Evolutionary conservation across 2,797 vertebrate species (phyloP).

Genomic region (Amazona ochrocephala): DNA sequence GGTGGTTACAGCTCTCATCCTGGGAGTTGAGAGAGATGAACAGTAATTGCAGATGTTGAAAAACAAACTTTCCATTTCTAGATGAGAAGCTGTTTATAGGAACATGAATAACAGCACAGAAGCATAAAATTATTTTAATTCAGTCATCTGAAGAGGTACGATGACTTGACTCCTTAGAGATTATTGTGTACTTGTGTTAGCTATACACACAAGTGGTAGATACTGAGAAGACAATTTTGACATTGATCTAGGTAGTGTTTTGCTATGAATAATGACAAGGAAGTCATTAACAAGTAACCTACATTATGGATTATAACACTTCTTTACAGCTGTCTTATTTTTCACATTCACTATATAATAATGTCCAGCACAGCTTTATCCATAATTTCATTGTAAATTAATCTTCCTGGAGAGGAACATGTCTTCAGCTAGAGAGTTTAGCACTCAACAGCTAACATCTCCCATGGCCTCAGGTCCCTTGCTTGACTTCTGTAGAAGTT

Average conservation of each 20-base stretch:
- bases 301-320: neutral
- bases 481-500: neutral
- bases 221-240: neutral
- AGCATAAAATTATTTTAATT: neutral
- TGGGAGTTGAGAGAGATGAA: neutral
- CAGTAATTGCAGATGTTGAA: fast-evolving
- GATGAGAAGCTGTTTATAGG: neutral
- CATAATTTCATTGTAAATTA: neutral
- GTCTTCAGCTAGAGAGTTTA: neutral
- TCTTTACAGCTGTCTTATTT: neutral
- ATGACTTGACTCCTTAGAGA: neutral
- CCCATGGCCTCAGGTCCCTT: neutral
- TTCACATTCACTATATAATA: neutral
- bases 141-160: neutral
- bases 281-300: neutral
- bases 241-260: neutral
- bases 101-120: neutral
- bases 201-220: neutral
- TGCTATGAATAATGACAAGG: neutral
- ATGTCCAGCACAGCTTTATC: neutral
- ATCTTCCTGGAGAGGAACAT: neutral
- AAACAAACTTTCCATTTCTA: neutral
- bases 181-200: neutral
- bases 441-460: neutral
- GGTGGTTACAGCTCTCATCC: neutral